Evolutionary conservation across 2,797 vertebrate genomes (phyloP), one percentile per base, ranked within the genome.

Genomic region (Poeciliopsis infans): DNA sequence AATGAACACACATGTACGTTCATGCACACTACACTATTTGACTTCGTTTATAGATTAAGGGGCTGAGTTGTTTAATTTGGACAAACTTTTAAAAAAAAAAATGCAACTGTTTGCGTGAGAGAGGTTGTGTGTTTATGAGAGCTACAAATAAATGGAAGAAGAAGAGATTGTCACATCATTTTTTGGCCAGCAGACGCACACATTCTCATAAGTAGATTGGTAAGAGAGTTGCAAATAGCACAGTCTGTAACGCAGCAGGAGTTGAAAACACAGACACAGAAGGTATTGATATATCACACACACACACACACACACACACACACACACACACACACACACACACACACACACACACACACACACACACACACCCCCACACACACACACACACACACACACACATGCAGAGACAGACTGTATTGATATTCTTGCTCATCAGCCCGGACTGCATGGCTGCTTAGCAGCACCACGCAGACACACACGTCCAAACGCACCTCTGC

Each of bases 11-110:
- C 88, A 88, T 79, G 51, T 46, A 75, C 51, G 10, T 53, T 49
- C 47, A 49, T 74, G 76, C 85, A 87, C 86, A 15, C 41, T 7
- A 84, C 80, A 72, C 74, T 51, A 84, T 96, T 95, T 96, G 94
- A 95, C 94, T 94, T 91, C 92, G 88, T 94, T 94, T 93, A 93
- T 94, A 92, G 92, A 94, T 94, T 95, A 94, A 94, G 84, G 87
- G 93, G 86, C 90, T 79, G 79, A 73, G 83, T 85, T 91, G 87
- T 92, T 94, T 94, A 92, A 94, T 95, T 94, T 93, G 88, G 93
- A 90, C 89, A 82, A 83, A 85, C 83, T 93, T 94, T 93, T 4
- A 46, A 45, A 46, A 85, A 91, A 85, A 91, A 91, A 83, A 87
- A 59, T 10, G 70, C 83, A 78, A 75, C 23, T 69, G 28, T 79